phyloP scores from a whole-genome alignment of 2,113 vertebrate species.

The Hemibagrus wyckioides region DNA sequence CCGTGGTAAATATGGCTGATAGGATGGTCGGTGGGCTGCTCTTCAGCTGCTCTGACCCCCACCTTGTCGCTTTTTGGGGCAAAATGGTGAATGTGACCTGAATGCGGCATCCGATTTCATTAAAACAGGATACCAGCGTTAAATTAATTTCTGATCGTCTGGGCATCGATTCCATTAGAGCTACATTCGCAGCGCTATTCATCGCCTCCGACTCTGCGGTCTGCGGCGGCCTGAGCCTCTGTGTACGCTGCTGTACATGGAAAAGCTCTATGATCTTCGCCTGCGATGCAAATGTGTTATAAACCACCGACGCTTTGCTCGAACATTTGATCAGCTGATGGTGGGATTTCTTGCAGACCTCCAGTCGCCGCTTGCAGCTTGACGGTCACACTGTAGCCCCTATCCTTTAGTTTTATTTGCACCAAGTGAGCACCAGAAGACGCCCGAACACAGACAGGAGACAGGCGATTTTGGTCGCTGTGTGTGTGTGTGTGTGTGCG shows the following conservation, averaged over 20 bases:
- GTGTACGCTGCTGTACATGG: not conserved
- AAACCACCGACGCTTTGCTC: not conserved
- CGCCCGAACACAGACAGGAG: conserved; percentile 69
- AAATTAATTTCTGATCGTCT: conserved; percentile 51
- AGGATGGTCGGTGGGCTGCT: conserved; percentile 37
- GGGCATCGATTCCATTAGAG: conserved; percentile 61
- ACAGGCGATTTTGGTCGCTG: conserved; percentile 73
- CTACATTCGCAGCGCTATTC: conserved; percentile 76
- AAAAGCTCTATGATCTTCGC: not conserved
- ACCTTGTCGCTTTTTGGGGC: conserved; percentile 42
- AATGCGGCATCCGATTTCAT: conserved; percentile 47
- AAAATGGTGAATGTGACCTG: conserved; percentile 55
- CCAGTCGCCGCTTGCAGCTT: conserved; percentile 57
- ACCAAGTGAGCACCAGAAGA: conserved; percentile 70
- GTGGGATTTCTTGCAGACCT: conserved; percentile 49
- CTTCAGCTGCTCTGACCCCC: conserved; percentile 31
- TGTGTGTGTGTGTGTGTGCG: not conserved
- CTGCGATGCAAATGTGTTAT: conserved; percentile 11
- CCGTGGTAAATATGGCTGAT: conserved; percentile 50
- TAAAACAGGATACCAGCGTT: conserved; percentile 43
- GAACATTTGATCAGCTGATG: conserved; percentile 16
- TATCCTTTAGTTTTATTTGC: conserved; percentile 70
- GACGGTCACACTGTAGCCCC: conserved; percentile 45
- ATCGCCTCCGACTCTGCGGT: conserved; percentile 70
- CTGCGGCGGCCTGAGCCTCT: conserved; percentile 57